phyloP scores from a whole-genome alignment of 2,113 vertebrate genomes.

The Poicephalus meyeri region DNA sequence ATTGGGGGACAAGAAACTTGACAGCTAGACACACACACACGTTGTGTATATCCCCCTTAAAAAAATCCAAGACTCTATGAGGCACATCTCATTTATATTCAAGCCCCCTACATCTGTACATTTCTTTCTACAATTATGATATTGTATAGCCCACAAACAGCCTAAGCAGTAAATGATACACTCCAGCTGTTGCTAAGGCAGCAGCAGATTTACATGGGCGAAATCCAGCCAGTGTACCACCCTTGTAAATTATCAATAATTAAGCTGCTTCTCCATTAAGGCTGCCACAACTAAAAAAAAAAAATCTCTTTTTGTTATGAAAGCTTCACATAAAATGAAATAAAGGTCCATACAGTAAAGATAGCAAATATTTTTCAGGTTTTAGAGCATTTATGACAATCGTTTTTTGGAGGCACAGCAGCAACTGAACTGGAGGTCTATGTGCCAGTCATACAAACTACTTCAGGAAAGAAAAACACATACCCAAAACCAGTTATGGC shows the following conservation, averaged over 20 bases:
- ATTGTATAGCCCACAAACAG: conserved; percentile 53
- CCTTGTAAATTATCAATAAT: conserved; percentile 38
- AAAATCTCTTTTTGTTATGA: not conserved
- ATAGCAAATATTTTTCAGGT: not conserved
- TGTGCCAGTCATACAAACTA: not conserved
- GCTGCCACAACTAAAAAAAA: not conserved
- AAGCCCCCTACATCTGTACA: not conserved
- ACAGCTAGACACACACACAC: not conserved
- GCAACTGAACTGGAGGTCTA: fast-evolving
- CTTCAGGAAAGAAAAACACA: not conserved
- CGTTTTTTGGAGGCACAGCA: not conserved
- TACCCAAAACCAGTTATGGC: not conserved
- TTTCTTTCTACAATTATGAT: conserved; percentile 37
- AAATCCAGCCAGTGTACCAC: conserved; percentile 3
- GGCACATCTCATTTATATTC: not conserved
- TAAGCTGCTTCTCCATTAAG: conserved; percentile 1
- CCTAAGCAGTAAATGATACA: conserved; percentile 57
- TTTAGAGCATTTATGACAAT: not conserved
- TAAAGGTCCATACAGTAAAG: fast-evolving
- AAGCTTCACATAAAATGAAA: not conserved
- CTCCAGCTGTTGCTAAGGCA: conserved; percentile 50
- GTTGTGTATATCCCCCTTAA: fast-evolving
- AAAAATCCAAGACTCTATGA: not conserved
- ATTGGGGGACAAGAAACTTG: not conserved
- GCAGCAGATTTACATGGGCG: conserved; percentile 5